Evolutionary conservation across 2,888 invertebrate species (phyloP).

Genomic region (Bellardia bayeri): DNA sequence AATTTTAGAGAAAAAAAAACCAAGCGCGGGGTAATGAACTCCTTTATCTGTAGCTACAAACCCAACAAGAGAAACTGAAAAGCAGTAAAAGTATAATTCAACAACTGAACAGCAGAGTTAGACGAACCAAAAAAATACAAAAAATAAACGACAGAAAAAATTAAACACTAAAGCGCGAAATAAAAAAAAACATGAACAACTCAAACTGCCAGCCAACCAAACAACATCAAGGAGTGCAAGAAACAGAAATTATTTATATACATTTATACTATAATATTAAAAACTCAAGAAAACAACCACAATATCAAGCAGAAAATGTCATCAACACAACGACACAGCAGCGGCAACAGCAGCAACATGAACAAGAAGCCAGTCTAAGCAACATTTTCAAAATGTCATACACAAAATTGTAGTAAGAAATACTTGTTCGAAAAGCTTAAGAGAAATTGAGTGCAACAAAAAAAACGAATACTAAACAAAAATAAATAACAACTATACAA

Average conservation of each 20-base stretch:
- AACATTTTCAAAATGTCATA: constrained; percentile 71
- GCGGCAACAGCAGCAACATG: constrained; percentile 30
- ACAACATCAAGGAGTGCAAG: constrained; percentile 64
- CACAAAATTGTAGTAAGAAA: constrained; percentile 59
- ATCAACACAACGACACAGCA: constrained; percentile 64
- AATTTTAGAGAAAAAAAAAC: constrained; percentile 29
- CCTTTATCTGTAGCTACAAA: constrained; percentile 48
- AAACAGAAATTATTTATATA: constrained; percentile 36
- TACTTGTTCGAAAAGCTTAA: constrained; percentile 47
- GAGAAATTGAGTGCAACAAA: not conserved
- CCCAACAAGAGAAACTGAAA: constrained; percentile 61
- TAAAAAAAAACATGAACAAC: constrained; percentile 49
- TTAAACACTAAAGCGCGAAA: constrained; percentile 32
- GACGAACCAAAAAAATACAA: constrained; percentile 9
- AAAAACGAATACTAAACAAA: not conserved
- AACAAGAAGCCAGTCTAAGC: constrained; percentile 62
- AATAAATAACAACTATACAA: constrained; percentile 35
- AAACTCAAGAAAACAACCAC: constrained; percentile 62
- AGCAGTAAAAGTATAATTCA: constrained; percentile 71
- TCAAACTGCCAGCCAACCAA: constrained; percentile 62
- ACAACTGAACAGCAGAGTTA: constrained; percentile 63
- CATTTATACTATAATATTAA: constrained; percentile 38
- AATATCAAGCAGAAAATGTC: constrained; percentile 70
- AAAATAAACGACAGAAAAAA: constrained; percentile 47
- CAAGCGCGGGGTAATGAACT: constrained; percentile 71